phyloP scores from a whole-genome alignment of 2,113 vertebrate species.

The Sander vitreus region DNA sequence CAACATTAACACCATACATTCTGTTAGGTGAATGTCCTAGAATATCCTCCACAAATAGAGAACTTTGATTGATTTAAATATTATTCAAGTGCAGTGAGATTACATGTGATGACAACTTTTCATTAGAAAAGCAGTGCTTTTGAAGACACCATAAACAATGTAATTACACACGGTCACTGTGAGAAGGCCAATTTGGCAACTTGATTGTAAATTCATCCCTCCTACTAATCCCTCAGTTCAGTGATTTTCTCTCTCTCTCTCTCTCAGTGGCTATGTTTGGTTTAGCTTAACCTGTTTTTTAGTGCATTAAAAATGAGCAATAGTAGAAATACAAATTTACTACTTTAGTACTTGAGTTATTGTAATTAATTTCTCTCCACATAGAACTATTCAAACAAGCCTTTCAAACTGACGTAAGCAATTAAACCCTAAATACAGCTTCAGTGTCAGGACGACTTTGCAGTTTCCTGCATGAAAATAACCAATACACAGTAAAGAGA shows the following conservation, averaged over 20 bases:
- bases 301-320: no score
- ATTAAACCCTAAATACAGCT: neutral
- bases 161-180: neutral
- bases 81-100: neutral
- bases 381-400: neutral
- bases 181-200: neutral
- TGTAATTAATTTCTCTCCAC: neutral
- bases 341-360: neutral
- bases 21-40: neutral
- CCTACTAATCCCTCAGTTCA: neutral
- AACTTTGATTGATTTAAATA: neutral
- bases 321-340: neutral
- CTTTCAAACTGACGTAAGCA: neutral
- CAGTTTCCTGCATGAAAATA: neutral
- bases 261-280: no score
- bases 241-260: no score
- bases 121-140: no score
- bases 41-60: fast-evolving
- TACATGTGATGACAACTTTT: neutral
- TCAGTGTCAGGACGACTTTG: neutral
- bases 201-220: neutral
- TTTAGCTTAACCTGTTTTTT: neutral
- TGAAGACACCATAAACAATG: neutral
- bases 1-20: neutral
- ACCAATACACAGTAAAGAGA: neutral